Evolutionary conservation across 2,888 invertebrate species (phyloP).

Genomic region (Dolomedes plantarius): DNA sequence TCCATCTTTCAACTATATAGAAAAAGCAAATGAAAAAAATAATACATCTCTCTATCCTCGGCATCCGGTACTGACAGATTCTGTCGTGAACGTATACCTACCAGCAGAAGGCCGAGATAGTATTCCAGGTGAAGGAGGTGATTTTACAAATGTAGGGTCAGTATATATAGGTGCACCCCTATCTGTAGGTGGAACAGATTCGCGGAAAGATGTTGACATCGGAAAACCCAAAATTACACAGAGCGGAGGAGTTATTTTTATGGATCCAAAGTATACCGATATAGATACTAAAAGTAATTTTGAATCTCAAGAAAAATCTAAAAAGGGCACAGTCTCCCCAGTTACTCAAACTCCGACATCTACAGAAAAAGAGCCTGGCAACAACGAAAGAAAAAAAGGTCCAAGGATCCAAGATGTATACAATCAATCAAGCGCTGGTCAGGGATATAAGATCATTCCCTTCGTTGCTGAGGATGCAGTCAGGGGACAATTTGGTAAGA

Average conservation of each 20-base stretch:
- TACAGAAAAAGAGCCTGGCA: not conserved
- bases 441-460: constrained; percentile 62
- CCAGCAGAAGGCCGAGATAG: constrained; percentile 15
- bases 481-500: constrained; percentile 30
- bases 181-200: constrained; percentile 23
- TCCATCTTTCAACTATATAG: not conserved
- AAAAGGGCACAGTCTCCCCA: not conserved
- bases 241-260: constrained; percentile 51
- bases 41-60: not conserved
- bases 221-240: constrained; percentile 20
- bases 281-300: constrained; percentile 2
- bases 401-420: constrained; percentile 57
- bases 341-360: not conserved
- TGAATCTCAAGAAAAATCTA: not conserved
- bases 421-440: constrained; percentile 26
- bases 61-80: constrained; percentile 11
- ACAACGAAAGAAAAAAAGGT: constrained; percentile 36
- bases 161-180: constrained; percentile 47
- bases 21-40: not conserved
- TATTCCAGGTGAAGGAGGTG: constrained; percentile 4
- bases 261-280: constrained; percentile 63
- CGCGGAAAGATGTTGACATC: not conserved
- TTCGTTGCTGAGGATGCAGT: constrained; percentile 69
- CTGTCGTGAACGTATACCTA: constrained; percentile 16
- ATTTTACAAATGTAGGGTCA: constrained; percentile 45